Conservation (phyloP, 2,797 vertebrate genomes). For the Schizopygopsis malacanthus region DNA sequence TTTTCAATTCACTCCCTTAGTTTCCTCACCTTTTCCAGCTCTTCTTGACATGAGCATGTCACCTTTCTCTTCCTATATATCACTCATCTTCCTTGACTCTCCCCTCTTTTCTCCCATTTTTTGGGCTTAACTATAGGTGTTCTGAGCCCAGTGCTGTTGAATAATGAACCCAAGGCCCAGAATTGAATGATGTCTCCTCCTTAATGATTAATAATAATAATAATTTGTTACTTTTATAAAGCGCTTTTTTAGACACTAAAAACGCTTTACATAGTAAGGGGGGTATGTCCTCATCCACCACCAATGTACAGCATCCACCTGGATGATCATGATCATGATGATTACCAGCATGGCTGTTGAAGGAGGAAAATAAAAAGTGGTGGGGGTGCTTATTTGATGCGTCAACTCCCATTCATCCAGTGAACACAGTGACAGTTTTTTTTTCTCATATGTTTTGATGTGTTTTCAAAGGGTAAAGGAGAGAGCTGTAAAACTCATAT, state of each 20-base stretch:
- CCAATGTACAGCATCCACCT: no score
- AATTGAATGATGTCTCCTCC: constrained; percentile 41
- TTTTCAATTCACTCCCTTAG: constrained; percentile 13
- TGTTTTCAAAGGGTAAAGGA: not conserved
- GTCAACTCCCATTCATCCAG: not conserved
- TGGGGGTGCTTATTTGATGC: constrained; percentile 7
- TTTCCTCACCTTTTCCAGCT: constrained; percentile 6
- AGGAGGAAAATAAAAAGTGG: constrained; percentile 21
- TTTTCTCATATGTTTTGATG: not conserved
- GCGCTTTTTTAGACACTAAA: no score
- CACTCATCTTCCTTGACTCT: not conserved
- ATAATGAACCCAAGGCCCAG: constrained; percentile 12
- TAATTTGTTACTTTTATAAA: no score
- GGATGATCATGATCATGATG: no score
- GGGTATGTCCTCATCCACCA: no score
- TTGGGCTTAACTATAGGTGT: constrained; percentile 26
- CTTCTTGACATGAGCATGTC: constrained; percentile 41
- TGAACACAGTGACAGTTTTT: constrained; percentile 6
- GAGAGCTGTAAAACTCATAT: not conserved
- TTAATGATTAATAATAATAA: not conserved
- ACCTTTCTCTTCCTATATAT: constrained; percentile 41
- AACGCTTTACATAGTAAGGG: no score
- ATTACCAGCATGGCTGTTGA: constrained; percentile 58
- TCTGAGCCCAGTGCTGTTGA: not conserved
- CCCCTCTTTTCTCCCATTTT: constrained; percentile 19